Conservation (phyloP, 2,797 vertebrate genomes). For the Onychomys arenicola region DNA sequence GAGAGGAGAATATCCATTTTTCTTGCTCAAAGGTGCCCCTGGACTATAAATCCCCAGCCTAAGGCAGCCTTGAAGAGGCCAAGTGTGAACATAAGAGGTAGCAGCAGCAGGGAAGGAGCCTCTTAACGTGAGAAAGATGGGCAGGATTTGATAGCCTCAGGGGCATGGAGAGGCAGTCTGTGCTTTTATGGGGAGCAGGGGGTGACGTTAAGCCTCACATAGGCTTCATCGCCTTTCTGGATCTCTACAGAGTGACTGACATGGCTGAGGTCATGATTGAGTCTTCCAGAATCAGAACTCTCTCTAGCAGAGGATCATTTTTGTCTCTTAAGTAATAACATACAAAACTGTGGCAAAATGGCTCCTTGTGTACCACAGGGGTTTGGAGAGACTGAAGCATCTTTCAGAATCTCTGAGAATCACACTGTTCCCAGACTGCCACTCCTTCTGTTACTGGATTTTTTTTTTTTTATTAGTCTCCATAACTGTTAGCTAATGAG, state of each 20-base stretch:
- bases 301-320: background rate
- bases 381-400: constrained; percentile 51
- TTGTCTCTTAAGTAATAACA: constrained; percentile 61
- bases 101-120: background rate
- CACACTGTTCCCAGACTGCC: background rate
- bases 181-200: constrained; percentile 13
- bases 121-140: constrained; percentile 50
- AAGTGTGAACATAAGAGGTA: constrained; percentile 15
- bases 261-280: background rate
- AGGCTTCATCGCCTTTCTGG: constrained; percentile 16
- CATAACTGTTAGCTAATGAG: constrained; percentile 46
- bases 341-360: background rate
- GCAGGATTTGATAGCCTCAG: background rate
- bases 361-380: background rate
- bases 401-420: constrained; percentile 30
- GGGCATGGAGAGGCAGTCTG: background rate
- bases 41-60: constrained; percentile 23
- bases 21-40: constrained; percentile 62
- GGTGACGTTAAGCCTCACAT: constrained; percentile 13
- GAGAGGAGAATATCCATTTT: constrained; percentile 63
- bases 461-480: constrained; percentile 33
- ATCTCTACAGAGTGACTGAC: background rate
- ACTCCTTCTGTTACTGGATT: background rate
- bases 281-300: constrained; percentile 3
- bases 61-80: constrained; percentile 46